Percentiles rank a stretch among this genome's conserved stretches.
Evolutionary conservation across 53 echinoderm and acorn worm species (phyloP).

Genomic region (Henricia sp.): DNA sequence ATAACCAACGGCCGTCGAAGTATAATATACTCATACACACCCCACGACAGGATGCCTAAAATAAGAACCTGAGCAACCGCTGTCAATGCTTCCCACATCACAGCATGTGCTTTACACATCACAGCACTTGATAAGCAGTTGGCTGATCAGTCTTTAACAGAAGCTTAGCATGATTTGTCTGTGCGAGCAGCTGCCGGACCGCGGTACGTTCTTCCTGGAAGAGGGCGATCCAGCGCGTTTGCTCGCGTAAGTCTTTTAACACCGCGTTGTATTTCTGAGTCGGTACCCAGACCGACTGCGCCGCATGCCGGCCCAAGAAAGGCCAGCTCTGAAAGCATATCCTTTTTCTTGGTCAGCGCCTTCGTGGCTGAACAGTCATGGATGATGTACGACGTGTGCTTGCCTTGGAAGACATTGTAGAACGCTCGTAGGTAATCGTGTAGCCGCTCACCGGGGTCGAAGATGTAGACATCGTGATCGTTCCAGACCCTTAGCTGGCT

Average conservation of each 20-base stretch:
- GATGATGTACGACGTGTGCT: conserved; percentile 26
- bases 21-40: conserved; percentile 36
- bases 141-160: conserved; percentile 47
- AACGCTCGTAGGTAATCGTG: conserved; percentile 33
- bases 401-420: conserved; percentile 11
- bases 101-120: too few relatives aligned
- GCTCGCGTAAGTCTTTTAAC: conserved; percentile 26
- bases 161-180: conserved; percentile 39
- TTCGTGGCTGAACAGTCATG: conserved; percentile 30
- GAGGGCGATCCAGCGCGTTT: conserved; percentile 14
- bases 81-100: too few relatives aligned
- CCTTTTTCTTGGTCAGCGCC: conserved; percentile 39
- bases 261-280: conserved; percentile 54
- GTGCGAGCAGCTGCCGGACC: conserved; percentile 4
- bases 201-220: background rate
- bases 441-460: conserved; percentile 30
- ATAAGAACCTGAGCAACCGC: conserved; percentile 9
- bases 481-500: conserved; percentile 45
- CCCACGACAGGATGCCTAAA: too few relatives aligned
- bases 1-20: conserved; percentile 4
- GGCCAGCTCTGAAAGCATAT: conserved; percentile 39
- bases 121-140: background rate
- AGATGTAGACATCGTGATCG: conserved; percentile 29
- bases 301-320: conserved; percentile 39
- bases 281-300: conserved; percentile 20